A percentile compares a stretch with the other conserved stretches of the same genome.
phyloP scores from a whole-genome alignment of 2,888 invertebrate species.

The Vesta saturnalis region DNA sequence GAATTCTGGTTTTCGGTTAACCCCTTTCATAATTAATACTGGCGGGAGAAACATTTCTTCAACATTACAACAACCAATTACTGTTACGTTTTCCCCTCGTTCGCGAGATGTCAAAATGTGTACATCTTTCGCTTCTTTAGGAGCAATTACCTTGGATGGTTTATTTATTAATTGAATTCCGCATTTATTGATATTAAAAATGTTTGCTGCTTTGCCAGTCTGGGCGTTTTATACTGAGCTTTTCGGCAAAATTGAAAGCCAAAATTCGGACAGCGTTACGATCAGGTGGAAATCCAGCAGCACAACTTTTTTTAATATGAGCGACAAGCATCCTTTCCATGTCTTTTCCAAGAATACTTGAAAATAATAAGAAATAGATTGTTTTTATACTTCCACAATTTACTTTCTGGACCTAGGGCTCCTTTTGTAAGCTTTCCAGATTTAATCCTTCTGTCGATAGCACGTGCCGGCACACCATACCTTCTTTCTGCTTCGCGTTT shows the following conservation, averaged over 20 bases:
- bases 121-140: background rate
- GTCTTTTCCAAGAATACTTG: background rate
- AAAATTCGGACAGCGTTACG: background rate
- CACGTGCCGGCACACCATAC: background rate
- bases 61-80: background rate
- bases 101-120: background rate
- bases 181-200: too few relatives aligned
- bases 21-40: background rate
- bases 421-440: background rate
- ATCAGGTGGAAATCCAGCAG: background rate
- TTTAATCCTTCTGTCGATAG: background rate
- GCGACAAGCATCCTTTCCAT: background rate
- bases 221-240: too few relatives aligned
- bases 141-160: background rate
- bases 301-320: background rate
- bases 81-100: background rate
- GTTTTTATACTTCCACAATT: too few relatives aligned
- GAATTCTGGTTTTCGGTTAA: background rate
- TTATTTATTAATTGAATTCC: too few relatives aligned
- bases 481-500: background rate
- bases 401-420: background rate
- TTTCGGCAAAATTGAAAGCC: too few relatives aligned
- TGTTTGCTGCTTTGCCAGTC: background rate
- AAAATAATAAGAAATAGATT: too few relatives aligned
- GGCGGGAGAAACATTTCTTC: too few relatives aligned